phyloP scores from a whole-genome alignment of 2,888 invertebrate genomes.

The Caenorhabditis uteleia region DNA sequence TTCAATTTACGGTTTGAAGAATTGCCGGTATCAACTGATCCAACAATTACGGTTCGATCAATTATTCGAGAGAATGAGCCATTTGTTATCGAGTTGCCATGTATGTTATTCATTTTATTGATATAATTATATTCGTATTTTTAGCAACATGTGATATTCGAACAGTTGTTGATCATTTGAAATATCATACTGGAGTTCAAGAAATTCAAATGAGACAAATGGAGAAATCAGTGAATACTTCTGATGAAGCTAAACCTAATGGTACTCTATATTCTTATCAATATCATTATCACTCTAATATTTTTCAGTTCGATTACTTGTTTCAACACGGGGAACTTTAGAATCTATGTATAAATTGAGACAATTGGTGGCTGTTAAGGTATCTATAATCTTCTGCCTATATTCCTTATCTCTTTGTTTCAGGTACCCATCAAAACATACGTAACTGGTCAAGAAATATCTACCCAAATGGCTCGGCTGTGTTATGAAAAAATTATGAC shows the following conservation, averaged over 20 bases:
- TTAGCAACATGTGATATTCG: conserved; percentile 12
- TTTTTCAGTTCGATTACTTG: conserved; percentile 30
- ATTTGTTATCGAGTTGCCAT: conserved; percentile 46
- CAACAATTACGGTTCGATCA: conserved; percentile 14
- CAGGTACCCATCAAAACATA: conserved; percentile 36
- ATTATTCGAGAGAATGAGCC: conserved; percentile 45
- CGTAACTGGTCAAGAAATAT: conserved; percentile 35
- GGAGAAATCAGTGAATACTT: conserved; percentile 21
- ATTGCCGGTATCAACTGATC: conserved; percentile 40
- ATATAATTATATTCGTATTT: neutral
- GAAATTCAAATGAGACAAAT: conserved; percentile 28
- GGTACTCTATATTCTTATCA: too few relatives aligned
- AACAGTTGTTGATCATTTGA: conserved; percentile 16
- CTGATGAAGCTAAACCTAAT: conserved; percentile 8
- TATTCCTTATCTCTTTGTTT: too few relatives aligned
- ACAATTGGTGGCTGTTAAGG: conserved; percentile 40
- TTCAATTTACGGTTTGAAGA: conserved; percentile 53
- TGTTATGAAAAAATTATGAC: conserved; percentile 34
- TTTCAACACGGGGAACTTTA: conserved; percentile 43
- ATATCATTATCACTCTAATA: too few relatives aligned
- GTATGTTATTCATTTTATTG: neutral
- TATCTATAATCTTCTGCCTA: too few relatives aligned
- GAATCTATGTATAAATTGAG: conserved; percentile 39
- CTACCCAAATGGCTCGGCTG: conserved; percentile 32
- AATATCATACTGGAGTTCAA: conserved; percentile 30